These are phyloP conservation scores for Tigriopus californicus DNA, from an alignment of 2,888 invertebrate species.

Conservation along the genomic window DNA sequence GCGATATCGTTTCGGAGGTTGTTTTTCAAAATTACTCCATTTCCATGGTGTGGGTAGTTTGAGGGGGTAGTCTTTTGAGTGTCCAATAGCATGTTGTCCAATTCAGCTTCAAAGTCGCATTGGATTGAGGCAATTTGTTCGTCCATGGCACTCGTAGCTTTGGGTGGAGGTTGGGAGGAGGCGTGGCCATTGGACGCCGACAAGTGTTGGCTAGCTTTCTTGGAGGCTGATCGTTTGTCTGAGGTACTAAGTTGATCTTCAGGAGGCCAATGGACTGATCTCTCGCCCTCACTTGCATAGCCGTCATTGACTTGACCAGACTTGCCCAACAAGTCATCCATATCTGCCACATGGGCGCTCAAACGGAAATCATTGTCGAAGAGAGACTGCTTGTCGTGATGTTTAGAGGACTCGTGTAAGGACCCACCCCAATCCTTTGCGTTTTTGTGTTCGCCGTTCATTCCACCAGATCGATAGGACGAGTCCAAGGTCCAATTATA, in stretches of 20 bases:
- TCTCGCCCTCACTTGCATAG: not conserved
- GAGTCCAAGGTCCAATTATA: conserved; percentile 1
- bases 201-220: not conserved
- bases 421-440: not conserved
- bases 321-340: conserved; percentile 8
- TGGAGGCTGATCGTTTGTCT: not conserved
- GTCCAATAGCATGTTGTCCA: not conserved
- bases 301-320: not conserved
- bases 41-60: no score
- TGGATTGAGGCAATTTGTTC: conserved; percentile 10
- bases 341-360: not conserved
- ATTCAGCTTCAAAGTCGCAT: conserved; percentile 13
- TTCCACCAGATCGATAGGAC: not conserved
- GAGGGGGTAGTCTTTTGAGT: no score
- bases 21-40: no score
- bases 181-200: not conserved
- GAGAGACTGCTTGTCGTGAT: not conserved
- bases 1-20: no score
- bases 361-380: not conserved
- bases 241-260: not conserved
- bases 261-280: not conserved
- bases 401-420: not conserved
- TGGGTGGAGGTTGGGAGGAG: no score
- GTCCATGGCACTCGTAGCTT: conserved; percentile 2
- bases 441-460: not conserved